These are phyloP conservation scores for Drosophila nigricruria DNA, from an alignment of 2,888 invertebrate species.

Conservation along the genomic window DNA sequence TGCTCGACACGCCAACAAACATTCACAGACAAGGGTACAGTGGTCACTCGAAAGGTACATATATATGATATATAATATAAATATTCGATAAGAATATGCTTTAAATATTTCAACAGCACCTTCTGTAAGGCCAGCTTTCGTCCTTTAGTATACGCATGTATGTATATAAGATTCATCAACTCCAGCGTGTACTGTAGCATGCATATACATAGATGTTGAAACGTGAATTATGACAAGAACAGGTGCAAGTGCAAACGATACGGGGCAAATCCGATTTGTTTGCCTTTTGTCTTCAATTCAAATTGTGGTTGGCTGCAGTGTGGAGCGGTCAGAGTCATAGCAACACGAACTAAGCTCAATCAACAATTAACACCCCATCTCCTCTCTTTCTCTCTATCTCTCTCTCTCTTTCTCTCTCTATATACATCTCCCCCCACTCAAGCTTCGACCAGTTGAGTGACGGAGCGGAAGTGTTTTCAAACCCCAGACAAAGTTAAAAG, in stretches of 20 bases:
- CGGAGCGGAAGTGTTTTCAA: slow-evolving; percentile 68
- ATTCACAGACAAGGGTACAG: not conserved
- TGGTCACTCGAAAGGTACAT: not conserved
- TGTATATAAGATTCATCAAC: not conserved
- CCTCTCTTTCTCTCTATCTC: not conserved
- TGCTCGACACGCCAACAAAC: slow-evolving; percentile 2
- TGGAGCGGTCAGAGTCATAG: slow-evolving; percentile 9
- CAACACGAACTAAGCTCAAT: slow-evolving; percentile 35
- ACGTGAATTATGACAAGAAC: slow-evolving; percentile 32
- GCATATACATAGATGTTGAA: not conserved
- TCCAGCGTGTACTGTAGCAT: not conserved
- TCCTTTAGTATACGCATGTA: not conserved
- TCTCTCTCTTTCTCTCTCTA: not conserved
- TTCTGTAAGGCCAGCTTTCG: not conserved
- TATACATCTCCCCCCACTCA: not conserved
- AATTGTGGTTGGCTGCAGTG: slow-evolving; percentile 33
- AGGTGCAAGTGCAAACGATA: slow-evolving; percentile 39
- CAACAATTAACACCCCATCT: slow-evolving; percentile 44
- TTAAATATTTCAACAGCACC: not conserved
- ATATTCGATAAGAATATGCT: not conserved
- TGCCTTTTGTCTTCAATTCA: slow-evolving; percentile 13
- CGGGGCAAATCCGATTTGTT: slow-evolving; percentile 13
- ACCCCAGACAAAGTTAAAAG: slow-evolving; percentile 55
- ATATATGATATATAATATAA: not conserved
- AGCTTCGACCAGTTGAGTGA: slow-evolving; percentile 39